phyloP scores from a whole-genome alignment of 2,797 vertebrate genomes.

The Sorex maritimensis region DNA sequence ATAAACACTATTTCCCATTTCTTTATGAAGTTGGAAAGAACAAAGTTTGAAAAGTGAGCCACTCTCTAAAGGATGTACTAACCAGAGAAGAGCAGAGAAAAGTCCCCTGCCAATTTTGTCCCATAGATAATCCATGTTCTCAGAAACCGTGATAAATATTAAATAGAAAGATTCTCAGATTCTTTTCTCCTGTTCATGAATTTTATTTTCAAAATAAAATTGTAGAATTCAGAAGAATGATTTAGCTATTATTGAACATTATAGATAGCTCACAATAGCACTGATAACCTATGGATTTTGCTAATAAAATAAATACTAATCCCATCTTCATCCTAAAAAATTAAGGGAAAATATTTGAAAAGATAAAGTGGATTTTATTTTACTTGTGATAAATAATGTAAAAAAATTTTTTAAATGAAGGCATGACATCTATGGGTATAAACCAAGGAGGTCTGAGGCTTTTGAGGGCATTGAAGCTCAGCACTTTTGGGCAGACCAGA shows the following conservation, averaged over 20 bases:
- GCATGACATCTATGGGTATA: neutral
- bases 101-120: neutral
- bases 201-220: neutral
- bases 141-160: conserved; percentile 10
- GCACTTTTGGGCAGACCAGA: neutral
- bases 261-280: neutral
- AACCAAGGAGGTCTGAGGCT: neutral
- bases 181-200: neutral
- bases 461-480: neutral
- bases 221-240: conserved; percentile 56
- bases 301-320: neutral
- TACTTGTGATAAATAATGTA: neutral
- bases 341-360: conserved; percentile 48
- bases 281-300: conserved; percentile 63
- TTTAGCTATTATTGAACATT: neutral
- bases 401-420: neutral
- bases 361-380: conserved; percentile 72
- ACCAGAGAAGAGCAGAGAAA: neutral
- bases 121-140: neutral
- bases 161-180: conserved; percentile 27
- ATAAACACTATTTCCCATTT: conserved; percentile 68
- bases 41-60: neutral
- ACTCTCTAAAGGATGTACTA: neutral
- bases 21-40: conserved; percentile 63
- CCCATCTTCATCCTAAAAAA: too few species aligned